Conservation (phyloP, 2,888 invertebrate species). For the Patella pellucida region DNA sequence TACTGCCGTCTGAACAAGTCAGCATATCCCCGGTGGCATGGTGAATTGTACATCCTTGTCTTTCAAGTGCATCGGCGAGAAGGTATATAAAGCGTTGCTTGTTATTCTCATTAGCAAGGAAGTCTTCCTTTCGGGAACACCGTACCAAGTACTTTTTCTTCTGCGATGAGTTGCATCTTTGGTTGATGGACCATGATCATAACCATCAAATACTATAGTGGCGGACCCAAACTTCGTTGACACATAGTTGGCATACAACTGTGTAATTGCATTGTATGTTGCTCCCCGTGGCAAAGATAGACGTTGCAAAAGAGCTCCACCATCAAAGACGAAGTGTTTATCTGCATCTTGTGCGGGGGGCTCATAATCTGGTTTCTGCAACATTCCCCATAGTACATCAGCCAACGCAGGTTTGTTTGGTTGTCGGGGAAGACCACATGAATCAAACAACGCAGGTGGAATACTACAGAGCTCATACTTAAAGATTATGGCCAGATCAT, state of each 20-base stretch:
- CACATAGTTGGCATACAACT: constrained; percentile 34
- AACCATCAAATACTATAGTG: constrained; percentile 50
- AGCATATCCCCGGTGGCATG: constrained; percentile 46
- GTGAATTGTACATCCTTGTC: constrained; percentile 20
- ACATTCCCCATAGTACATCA: constrained; percentile 35
- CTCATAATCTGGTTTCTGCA: constrained; percentile 13
- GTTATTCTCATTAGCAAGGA: constrained; percentile 39
- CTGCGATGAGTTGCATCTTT: constrained; percentile 46
- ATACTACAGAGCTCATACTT: constrained; percentile 38
- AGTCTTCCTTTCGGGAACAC: constrained; percentile 34
- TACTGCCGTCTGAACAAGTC: constrained; percentile 42
- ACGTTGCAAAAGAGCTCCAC: constrained; percentile 40
- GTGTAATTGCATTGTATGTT: constrained; percentile 34
- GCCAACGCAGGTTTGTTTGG: constrained; percentile 41
- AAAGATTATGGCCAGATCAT: constrained; percentile 32
- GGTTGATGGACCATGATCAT: constrained; percentile 36
- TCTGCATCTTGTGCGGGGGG: constrained; percentile 8
- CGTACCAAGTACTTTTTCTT: constrained; percentile 35
- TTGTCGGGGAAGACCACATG: constrained; percentile 28
- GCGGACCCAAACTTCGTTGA: constrained; percentile 27
- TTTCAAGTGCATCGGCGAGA: constrained; percentile 29
- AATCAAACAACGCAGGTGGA: constrained; percentile 46
- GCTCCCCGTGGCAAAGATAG: constrained; percentile 37
- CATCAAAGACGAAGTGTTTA: constrained; percentile 38
- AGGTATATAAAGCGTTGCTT: constrained; percentile 45